Conservation (phyloP, 2,113 vertebrate genomes). For the Melanocharis versteri region DNA sequence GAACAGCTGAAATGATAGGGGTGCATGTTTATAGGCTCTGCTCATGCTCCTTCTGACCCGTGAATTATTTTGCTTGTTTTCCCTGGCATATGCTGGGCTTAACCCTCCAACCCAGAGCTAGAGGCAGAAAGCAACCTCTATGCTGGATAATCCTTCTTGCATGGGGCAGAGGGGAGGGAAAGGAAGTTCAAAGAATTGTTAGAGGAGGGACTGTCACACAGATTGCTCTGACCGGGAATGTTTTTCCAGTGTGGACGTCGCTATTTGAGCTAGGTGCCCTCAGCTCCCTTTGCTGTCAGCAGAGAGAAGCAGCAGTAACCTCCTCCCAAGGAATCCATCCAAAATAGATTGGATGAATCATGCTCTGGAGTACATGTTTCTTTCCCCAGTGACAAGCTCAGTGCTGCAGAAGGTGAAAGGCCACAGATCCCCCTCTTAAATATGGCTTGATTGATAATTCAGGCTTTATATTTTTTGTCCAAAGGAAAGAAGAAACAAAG, state of each 20-base stretch:
- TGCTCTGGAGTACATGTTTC: not conserved
- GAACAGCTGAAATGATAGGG: constrained; percentile 63
- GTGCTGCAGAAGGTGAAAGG: not conserved
- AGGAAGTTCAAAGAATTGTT: not conserved
- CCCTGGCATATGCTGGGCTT: not conserved
- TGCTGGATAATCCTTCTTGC: not conserved
- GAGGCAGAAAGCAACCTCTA: not conserved
- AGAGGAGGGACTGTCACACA: not conserved
- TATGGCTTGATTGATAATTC: not conserved
- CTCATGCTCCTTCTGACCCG: constrained; percentile 27
- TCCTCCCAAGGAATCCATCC: not conserved
- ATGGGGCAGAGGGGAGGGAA: not conserved
- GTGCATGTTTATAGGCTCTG: not conserved
- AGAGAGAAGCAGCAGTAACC: not conserved
- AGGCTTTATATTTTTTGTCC: not conserved
- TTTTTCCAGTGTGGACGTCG: not conserved
- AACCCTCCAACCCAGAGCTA: not conserved
- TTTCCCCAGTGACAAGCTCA: not conserved
- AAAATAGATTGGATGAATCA: not conserved
- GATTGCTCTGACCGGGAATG: not conserved
- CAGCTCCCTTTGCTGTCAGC: not conserved
- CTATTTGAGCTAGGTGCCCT: not conserved
- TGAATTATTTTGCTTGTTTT: constrained; percentile 62
- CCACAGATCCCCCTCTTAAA: not conserved
- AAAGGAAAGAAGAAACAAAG: not conserved